A percentile compares a stretch with the other conserved stretches of the same genome.
These are phyloP conservation scores for Orientallactaga sibirica DNA, from an alignment of 2,797 vertebrate species.

Conservation along the genomic window DNA sequence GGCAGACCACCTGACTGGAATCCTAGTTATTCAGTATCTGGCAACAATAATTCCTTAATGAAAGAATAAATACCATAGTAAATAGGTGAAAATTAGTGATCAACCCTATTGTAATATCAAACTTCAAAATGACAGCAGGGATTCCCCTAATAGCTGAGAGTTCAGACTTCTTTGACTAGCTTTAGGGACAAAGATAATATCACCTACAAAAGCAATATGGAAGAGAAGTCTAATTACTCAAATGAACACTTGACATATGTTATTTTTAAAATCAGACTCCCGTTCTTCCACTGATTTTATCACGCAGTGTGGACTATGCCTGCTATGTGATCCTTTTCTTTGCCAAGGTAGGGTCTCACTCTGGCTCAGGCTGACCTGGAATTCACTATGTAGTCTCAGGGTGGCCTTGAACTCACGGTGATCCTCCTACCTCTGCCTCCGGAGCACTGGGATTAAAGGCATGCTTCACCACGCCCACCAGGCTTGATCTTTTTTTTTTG, in stretches of 20 bases:
- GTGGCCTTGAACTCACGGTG: no score
- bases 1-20: background rate
- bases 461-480: no score
- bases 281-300: background rate
- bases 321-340: background rate
- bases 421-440: no score
- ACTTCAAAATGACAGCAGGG: background rate
- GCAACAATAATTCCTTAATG: background rate
- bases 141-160: background rate
- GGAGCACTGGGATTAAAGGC: no score
- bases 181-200: background rate
- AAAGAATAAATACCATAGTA: background rate
- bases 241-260: constrained; percentile 1
- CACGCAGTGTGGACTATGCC: background rate
- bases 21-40: background rate
- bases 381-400: no score
- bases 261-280: constrained; percentile 10
- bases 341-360: no score
- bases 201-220: background rate
- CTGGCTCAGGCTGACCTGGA: no score
- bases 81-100: background rate
- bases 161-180: background rate
- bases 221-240: background rate
- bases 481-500: background rate
- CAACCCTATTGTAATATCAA: background rate